These are phyloP conservation scores for Halcyon malimbica DNA, from an alignment of 2,113 vertebrate species.

Conservation along the genomic window DNA sequence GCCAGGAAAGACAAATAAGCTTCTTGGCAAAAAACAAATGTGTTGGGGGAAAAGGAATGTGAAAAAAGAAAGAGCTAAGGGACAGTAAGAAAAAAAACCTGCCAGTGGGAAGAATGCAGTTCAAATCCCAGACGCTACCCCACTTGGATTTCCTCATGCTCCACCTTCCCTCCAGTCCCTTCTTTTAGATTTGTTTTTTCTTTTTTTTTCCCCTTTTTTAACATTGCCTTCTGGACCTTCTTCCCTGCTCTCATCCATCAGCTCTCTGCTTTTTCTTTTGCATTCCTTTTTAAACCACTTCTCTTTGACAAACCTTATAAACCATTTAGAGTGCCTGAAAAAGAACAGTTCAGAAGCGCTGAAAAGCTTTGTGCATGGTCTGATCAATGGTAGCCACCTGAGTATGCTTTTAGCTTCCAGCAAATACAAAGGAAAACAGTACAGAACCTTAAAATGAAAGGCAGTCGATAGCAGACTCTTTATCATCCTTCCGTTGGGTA, in stretches of 20 bases:
- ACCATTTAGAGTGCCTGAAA: not conserved
- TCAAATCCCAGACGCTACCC: not conserved
- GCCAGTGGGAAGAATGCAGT: not conserved
- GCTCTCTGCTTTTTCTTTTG: not conserved
- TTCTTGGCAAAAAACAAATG: slow-evolving; percentile 30
- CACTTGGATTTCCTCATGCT: not conserved
- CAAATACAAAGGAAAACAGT: not conserved
- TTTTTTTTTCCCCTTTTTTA: not conserved
- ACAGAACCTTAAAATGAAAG: not conserved
- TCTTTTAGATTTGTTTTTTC: not conserved
- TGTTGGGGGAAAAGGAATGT: not conserved
- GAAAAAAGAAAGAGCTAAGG: not conserved
- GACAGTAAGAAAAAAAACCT: not conserved
- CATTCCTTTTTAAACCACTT: not conserved
- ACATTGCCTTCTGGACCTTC: not conserved
- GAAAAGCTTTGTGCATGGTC: not conserved
- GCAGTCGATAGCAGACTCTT: not conserved
- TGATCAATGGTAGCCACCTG: not conserved
- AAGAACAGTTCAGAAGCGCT: not conserved
- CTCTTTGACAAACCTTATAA: not conserved
- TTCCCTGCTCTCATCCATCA: not conserved
- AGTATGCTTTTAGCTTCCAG: not conserved
- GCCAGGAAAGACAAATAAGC: slow-evolving; percentile 38
- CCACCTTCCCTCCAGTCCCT: not conserved
- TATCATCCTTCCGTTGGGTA: not conserved